Evolutionary conservation across 2,113 vertebrate species (phyloP).

Genomic region (Nothoprocta perdicaria): DNA sequence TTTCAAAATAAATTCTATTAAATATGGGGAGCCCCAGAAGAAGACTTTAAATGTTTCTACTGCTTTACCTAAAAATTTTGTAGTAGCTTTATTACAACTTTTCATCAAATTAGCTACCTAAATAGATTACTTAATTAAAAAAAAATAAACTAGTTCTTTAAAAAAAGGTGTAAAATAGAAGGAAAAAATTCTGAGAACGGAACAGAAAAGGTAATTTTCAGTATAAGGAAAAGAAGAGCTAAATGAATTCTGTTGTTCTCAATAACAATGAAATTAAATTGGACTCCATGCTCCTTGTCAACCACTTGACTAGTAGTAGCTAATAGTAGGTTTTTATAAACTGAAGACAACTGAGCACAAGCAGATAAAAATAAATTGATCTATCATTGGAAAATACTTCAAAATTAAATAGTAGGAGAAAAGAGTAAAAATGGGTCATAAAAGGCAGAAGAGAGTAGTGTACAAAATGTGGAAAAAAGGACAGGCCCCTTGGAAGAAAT

Average conservation of each 20-base stretch:
- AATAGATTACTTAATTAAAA: conserved; percentile 8
- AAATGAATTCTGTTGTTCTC: background rate
- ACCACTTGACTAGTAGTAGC: background rate
- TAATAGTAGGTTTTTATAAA: too few relatives aligned
- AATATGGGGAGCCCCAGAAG: background rate
- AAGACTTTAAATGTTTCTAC: conserved; percentile 37
- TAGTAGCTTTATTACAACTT: conserved; percentile 31
- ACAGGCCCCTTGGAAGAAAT: too few relatives aligned
- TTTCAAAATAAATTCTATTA: conserved; percentile 26
- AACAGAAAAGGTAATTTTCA: background rate
- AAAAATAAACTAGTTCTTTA: background rate
- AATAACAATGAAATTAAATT: background rate
- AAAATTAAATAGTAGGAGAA: background rate
- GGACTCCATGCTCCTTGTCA: background rate
- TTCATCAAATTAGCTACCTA: conserved; percentile 30
- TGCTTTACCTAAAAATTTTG: conserved; percentile 52
- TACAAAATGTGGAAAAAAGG: too few relatives aligned
- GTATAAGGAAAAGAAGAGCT: background rate
- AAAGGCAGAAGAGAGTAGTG: background rate
- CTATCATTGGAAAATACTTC: background rate
- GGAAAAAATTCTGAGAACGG: background rate
- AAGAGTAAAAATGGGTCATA: background rate
- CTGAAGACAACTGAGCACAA: background rate
- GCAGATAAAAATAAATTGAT: background rate
- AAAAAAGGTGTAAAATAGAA: too few relatives aligned